These are phyloP conservation scores for Tetrao urogallus DNA, from an alignment of 2,113 vertebrate species.

Conservation along the genomic window DNA sequence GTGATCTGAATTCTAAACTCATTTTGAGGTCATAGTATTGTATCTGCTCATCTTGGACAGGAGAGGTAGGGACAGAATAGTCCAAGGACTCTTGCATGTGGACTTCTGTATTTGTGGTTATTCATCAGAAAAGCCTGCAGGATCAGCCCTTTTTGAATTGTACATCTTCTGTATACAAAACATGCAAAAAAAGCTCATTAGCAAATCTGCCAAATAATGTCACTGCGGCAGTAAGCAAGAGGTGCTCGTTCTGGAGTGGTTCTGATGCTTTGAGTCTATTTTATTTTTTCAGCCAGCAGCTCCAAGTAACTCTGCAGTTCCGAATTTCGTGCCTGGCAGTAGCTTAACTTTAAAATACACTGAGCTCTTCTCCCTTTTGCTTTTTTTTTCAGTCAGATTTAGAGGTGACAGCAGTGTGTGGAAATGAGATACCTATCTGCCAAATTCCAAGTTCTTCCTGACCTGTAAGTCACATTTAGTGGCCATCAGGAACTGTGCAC, in stretches of 20 bases:
- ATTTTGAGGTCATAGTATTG: neutral
- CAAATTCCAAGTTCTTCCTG: slow-evolving; percentile 42
- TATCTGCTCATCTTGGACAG: neutral
- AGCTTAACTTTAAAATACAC: neutral
- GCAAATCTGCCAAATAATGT: neutral
- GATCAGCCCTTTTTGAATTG: neutral
- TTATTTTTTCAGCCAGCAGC: neutral
- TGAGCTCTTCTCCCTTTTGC: neutral
- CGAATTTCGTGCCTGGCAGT: neutral
- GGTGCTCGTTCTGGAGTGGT: neutral
- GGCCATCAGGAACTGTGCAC: slow-evolving; percentile 3
- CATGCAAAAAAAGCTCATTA: neutral
- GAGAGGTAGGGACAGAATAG: neutral
- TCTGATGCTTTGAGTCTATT: neutral
- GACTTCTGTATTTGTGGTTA: neutral
- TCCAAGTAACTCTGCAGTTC: neutral
- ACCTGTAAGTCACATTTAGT: slow-evolving; percentile 45
- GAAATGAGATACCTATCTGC: neutral
- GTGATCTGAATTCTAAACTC: slow-evolving; percentile 41
- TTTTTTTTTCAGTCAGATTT: slow-evolving; percentile 14
- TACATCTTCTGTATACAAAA: neutral
- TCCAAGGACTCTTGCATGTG: neutral
- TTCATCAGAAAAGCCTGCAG: neutral
- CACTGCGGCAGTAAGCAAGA: neutral
- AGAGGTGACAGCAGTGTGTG: neutral